Base-by-base conservation (phyloP, 53 echinoderm and acorn worm species). In the Henricia sp. region DNA sequence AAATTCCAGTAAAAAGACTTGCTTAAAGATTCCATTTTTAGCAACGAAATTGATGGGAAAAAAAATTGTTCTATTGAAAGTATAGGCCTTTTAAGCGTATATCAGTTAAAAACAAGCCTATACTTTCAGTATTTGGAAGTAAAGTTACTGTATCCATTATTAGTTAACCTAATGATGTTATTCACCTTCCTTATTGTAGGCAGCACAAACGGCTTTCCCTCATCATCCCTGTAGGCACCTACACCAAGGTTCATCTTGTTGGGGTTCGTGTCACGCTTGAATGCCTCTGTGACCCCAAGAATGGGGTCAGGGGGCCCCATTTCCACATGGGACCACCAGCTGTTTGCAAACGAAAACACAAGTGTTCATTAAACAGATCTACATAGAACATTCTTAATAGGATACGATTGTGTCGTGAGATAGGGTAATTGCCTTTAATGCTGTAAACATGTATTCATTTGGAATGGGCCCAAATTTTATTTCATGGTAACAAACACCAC, bases 261-360 rank as follows among this genome's bases (percentile, higher is more conserved):
- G 44, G 97, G 94, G 67, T 97, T 94, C 38, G 58, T 46, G 80
- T 94, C 94, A 68, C 85, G 84, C 86, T 97, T 97, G 87, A 90
- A 97, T 14, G 97, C 97, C 42, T 97, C 97, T 19, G 97, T 88
- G 20, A 97, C 94, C 30, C 97, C 97, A 26, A 97, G 77, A 53
- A 97, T 97, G 25, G 97, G 84, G 74, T 97, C 97, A 82, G 97
- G 97, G 35, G 97, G 97, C 9, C 97, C 97, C 97, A 97, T 94
- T 58, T 97, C 97, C 30, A 97, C 97, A 72, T 86, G 86, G 56
- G 83, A 70, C 94, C 94, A 97, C 97, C 94, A 97, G 56, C 91
- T 91, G 82, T 2, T 68, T 54, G 60, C 36, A 10, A 27, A 21
- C 58, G 12, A 51, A 52, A 0, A 59, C n/a, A 59, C 21, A 21